A percentile compares a stretch with the other conserved stretches of the same genome.
phyloP scores from a whole-genome alignment of 2,888 invertebrate species.

The Orthosia incerta region DNA sequence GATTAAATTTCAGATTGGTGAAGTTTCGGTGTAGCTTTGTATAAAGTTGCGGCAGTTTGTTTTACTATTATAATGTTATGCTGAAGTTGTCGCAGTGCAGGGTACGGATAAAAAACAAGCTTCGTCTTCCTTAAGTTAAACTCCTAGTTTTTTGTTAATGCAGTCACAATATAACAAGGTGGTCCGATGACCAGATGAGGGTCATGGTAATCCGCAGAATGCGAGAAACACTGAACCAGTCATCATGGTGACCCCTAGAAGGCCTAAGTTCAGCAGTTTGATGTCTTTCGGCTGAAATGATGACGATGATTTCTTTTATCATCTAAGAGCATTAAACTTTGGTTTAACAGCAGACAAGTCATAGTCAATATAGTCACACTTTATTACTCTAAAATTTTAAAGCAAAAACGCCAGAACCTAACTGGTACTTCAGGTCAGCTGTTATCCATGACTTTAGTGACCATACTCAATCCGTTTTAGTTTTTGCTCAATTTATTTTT shows the following conservation, averaged over 20 bases:
- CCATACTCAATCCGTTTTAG: slow-evolving; percentile 30
- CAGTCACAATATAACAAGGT: background rate
- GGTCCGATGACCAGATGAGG: background rate
- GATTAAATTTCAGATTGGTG: slow-evolving; percentile 51
- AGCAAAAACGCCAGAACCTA: background rate
- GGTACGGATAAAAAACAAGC: background rate
- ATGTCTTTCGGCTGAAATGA: background rate
- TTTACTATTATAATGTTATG: slow-evolving; percentile 19
- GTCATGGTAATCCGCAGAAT: background rate
- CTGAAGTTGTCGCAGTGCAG: slow-evolving; percentile 41
- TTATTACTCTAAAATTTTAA: background rate
- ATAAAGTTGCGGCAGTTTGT: slow-evolving; percentile 8
- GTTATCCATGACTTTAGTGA: slow-evolving; percentile 3
- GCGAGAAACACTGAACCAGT: background rate
- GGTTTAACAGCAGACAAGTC: background rate
- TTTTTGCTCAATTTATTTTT: slow-evolving; percentile 33
- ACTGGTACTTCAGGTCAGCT: slow-evolving; percentile 8
- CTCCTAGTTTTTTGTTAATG: background rate
- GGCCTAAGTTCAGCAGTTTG: background rate
- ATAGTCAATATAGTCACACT: background rate
- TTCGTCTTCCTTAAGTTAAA: background rate
- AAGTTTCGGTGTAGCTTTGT: slow-evolving; percentile 32
- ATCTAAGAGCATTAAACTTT: background rate
- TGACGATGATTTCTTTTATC: background rate
- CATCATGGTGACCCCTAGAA: background rate